These are phyloP conservation scores for Fregata magnificens DNA, from an alignment of 2,113 vertebrate genomes.

Conservation along the genomic window DNA sequence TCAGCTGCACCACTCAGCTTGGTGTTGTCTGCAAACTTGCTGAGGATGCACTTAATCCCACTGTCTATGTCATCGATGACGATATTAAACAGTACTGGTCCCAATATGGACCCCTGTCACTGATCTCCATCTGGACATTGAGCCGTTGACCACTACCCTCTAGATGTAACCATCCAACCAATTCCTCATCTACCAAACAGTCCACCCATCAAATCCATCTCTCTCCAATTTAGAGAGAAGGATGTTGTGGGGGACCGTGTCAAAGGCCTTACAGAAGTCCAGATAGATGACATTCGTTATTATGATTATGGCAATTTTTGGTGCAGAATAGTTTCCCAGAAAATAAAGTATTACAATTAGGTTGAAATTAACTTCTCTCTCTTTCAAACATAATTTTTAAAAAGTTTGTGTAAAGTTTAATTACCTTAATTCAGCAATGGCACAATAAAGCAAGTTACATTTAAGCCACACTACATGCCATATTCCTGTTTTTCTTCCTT, in stretches of 20 bases:
- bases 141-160: neutral
- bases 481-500: constrained; percentile 1
- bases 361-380: neutral
- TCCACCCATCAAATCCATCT: neutral
- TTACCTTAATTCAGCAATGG: neutral
- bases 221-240: neutral
- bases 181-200: neutral
- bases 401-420: neutral
- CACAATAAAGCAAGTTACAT: neutral
- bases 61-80: neutral
- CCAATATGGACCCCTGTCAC: neutral
- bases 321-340: neutral
- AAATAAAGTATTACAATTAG: neutral
- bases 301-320: neutral
- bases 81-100: neutral
- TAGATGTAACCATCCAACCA: neutral
- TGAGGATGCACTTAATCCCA: neutral
- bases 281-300: neutral
- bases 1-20: neutral
- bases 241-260: neutral
- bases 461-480: neutral
- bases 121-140: neutral
- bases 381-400: neutral
- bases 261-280: neutral
- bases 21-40: neutral